A percentile compares a stretch with the other conserved stretches of the same genome.
Evolutionary conservation across 2,888 invertebrate species (phyloP).

Genomic region (Drosophila sordidula): DNA sequence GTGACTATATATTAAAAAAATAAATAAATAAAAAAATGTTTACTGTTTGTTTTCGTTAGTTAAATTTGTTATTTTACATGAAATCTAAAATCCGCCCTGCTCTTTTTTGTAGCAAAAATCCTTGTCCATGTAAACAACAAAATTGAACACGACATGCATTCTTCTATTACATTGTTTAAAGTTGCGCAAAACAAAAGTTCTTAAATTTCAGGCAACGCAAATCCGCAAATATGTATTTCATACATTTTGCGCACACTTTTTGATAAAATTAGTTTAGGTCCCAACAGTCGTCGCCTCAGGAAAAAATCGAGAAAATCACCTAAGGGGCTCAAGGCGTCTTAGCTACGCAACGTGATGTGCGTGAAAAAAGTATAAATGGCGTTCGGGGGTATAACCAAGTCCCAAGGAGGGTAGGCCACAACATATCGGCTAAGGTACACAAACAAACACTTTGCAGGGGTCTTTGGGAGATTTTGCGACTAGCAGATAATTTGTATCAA

Average conservation of each 20-base stretch:
- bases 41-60: too few species aligned
- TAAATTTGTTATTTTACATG: too few species aligned
- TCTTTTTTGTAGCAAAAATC: too few species aligned
- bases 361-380: slow-evolving; percentile 22
- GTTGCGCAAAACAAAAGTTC: neutral
- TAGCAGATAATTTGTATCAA: neutral
- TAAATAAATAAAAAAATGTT: too few species aligned
- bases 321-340: slow-evolving; percentile 49
- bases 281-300: slow-evolving; percentile 25
- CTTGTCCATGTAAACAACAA: too few species aligned
- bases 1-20: too few species aligned
- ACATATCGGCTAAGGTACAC: slow-evolving; percentile 1
- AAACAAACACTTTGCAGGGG: too few species aligned
- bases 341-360: slow-evolving; percentile 40
- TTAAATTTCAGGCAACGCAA: slow-evolving; percentile 3
- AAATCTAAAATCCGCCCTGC: too few species aligned
- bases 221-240: slow-evolving; percentile 4
- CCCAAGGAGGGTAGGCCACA: neutral
- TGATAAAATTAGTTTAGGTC: slow-evolving; percentile 44
- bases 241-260: slow-evolving; percentile 19
- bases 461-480: neutral
- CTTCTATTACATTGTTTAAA: slow-evolving; percentile 1
- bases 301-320: slow-evolving; percentile 53
- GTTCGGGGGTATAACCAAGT: neutral
- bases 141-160: too few species aligned